Base-by-base conservation (phyloP, 1,140 invertebrate species). In the Atopsyche davidsoni region DNA sequence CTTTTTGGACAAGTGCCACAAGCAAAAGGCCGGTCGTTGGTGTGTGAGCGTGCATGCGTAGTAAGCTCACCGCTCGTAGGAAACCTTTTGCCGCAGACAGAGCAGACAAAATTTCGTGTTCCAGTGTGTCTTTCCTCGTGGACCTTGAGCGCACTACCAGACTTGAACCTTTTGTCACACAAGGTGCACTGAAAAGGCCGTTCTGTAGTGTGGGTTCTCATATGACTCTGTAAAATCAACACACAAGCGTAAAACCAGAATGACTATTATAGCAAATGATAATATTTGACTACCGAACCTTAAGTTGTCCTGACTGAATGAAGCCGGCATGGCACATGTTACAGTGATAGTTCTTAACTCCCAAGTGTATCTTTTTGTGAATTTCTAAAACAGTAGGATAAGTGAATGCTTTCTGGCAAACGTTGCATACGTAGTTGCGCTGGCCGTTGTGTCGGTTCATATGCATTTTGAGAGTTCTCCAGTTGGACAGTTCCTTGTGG, bases 321-420 rank as follows among this genome's bases (percentile, higher is more conserved):
- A 52, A 52, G 23, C 50, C 32, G 6, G 25, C 34, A 31, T 52
- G 46, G 24, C 50, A 52, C 4, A 46, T 21, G 39, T 31, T 23
- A 28, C 50, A 52, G 10, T 11, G 13, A 25, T 31, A 52, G 28
- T 52, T 52, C 16, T 46, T 52, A 3, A 46, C 40, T 4, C 50
- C 50, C 18, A 38, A 38, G 46, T 72, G 67, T 42, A 63, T 68
- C 16, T 51, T 56, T 36, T 60, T 40, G 22, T 66, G 64, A 13
- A 55, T 59, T 39, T 46, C 51, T 0, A 52, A 18, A 1, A 40
- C 50, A 17, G 50, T 46, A 0, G 50, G 50, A 52, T 52, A 52
- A 14, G 35, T 69, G 47, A 78, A 78, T 1, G 62, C 51, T 47
- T 73, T 73, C 2, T 65, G 64, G 58, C 75, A 77, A 1, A 71